Base-by-base conservation (phyloP, 1,140 invertebrate genomes). In the Macrotrachela quadricornifera region DNA sequence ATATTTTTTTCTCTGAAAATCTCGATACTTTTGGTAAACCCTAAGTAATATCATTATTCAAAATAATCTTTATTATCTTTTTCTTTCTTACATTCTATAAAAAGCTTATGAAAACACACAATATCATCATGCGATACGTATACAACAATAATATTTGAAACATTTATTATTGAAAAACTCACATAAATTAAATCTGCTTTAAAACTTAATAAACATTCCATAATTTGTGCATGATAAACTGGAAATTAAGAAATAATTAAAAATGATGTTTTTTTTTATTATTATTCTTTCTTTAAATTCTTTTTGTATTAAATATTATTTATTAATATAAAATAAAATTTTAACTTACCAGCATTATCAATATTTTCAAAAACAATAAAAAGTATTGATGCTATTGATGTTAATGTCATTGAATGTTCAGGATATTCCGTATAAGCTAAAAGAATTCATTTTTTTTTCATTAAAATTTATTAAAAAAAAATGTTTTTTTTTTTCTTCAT, bases 311-410 rank as follows among this genome's bases (percentile, higher is more conserved):
- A n/a, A n/a, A n/a, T n/a, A n/a, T n/a, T n/a, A n/a, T n/a, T n/a
- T n/a, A n/a, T 3, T 12, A 39, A 14, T 6, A 18, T 4, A 51
- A 1, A 18, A 46, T 8, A n/a, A n/a, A 44, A 16, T 11, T 30
- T 53, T 6, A 3, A 60, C 58, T 65, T 69, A 85, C 83, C 81
- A 63, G 82, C 78, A 72, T 88, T 88, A 54, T 76, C 80, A 8
- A 86, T 88, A 67, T 95, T 90, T 64, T 96, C 88, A 64, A 97
- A 83, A 14, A 96, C 81, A 77, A 94, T 83, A 81, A 95, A 95
- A 40, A 97, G 80, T 48, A 97, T 83, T 13, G 86, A 84, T 12
- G 88, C 81, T 10, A 91, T 80, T 10, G 87, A 92, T 62, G 87
- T 83, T 59, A 68, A 70, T 50, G 85, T 83, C 67, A 88, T 86